Conservation (phyloP, 1,140 invertebrate species). For the Phthorimaea operculella region DNA sequence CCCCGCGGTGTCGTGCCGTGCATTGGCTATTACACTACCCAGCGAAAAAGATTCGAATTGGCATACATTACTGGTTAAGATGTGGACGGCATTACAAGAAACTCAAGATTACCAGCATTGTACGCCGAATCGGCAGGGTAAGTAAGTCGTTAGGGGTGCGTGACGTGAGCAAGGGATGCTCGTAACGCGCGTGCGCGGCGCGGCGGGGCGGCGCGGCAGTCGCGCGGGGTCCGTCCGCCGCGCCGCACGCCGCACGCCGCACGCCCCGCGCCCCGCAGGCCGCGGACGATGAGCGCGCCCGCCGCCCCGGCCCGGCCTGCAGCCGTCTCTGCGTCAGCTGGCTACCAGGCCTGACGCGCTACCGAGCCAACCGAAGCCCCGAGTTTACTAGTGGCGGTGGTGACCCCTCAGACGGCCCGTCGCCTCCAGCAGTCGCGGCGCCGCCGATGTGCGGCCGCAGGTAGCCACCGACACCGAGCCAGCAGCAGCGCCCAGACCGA, state of each 20-base stretch:
- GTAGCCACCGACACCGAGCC: too few relatives aligned
- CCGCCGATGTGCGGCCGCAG: not conserved
- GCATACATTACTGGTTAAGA: too few relatives aligned
- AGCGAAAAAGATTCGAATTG: too few relatives aligned
- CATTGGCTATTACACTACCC: too few relatives aligned
- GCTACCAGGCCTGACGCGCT: not conserved
- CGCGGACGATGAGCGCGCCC: not conserved
- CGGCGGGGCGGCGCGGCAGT: not conserved
- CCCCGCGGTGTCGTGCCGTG: too few relatives aligned
- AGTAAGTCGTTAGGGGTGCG: too few relatives aligned
- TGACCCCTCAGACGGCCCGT: not conserved
- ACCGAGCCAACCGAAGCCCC: not conserved
- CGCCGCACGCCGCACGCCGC: not conserved
- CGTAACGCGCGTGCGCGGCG: not conserved
- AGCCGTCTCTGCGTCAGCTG: not conserved
- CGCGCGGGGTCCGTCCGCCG: constrained; percentile 1
- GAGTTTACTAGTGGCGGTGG: too few relatives aligned
- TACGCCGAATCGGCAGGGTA: too few relatives aligned
- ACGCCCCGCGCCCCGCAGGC: not conserved
- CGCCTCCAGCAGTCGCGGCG: not conserved
- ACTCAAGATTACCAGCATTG: too few relatives aligned
- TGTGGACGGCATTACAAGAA: too few relatives aligned
- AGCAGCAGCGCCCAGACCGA: too few relatives aligned
- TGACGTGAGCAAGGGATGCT: not conserved
- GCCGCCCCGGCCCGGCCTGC: not conserved